Percentiles rank a stretch among this genome's conserved stretches.
These are phyloP conservation scores for Acrobasis repandana DNA, from an alignment of 2,888 invertebrate genomes.

Conservation along the genomic window DNA sequence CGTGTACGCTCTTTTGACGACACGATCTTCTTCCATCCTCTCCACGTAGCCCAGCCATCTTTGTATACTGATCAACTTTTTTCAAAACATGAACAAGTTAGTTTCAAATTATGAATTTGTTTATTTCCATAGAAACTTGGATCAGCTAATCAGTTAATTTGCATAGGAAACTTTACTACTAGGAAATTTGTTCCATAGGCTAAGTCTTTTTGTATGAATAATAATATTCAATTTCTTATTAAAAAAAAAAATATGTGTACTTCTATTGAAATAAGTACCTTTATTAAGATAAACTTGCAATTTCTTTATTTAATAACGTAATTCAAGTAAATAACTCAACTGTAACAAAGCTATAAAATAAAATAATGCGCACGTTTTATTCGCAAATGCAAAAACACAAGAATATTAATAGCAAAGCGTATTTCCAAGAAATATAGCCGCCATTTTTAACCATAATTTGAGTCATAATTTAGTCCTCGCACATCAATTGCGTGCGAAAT, in stretches of 20 bases:
- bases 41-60: too few species aligned
- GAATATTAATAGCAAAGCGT: conserved; percentile 5
- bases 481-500: conserved; percentile 13
- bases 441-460: conserved; percentile 15
- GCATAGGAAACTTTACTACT: too few species aligned
- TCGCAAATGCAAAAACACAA: background rate
- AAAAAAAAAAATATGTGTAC: background rate
- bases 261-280: background rate
- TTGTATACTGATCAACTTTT: too few species aligned
- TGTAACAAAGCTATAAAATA: background rate
- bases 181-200: too few species aligned
- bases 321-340: background rate
- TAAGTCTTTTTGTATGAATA: too few species aligned
- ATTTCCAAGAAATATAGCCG: conserved; percentile 4
- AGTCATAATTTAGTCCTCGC: conserved; percentile 16
- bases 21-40: too few species aligned
- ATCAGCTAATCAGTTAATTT: too few species aligned
- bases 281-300: background rate
- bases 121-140: too few species aligned
- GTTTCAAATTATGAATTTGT: too few species aligned
- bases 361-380: background rate
- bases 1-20: too few species aligned
- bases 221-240: too few species aligned
- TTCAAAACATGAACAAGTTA: too few species aligned
- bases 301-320: background rate